Evolutionary conservation across 2,797 vertebrate genomes (phyloP).

Genomic region (Dendrocincla fuliginosa): DNA sequence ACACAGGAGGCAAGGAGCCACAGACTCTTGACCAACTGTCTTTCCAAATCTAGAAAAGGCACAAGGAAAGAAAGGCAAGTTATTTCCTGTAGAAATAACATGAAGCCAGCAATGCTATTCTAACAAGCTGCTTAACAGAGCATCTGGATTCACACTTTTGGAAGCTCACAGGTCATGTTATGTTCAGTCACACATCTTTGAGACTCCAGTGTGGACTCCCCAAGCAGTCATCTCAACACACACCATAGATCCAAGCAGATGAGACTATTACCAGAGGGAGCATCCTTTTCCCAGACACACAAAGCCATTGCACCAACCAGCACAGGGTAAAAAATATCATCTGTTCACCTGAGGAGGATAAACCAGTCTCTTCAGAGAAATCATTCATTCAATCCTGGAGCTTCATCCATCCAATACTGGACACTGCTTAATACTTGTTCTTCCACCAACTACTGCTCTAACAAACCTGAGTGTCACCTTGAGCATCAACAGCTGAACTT

Average conservation of each 20-base stretch:
- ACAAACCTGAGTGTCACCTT: background rate
- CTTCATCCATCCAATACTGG: background rate
- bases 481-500: background rate
- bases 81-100: background rate
- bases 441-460: background rate
- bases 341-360: background rate
- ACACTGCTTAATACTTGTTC: background rate
- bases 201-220: background rate
- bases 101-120: background rate
- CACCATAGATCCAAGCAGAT: background rate
- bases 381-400: background rate
- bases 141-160: background rate
- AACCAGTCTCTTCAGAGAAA: background rate
- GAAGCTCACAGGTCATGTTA: background rate
- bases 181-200: background rate
- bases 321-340: background rate
- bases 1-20: rapidly evolving
- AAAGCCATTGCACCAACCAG: background rate
- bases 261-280: background rate
- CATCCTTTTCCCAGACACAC: background rate
- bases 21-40: background rate
- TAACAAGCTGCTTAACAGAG: background rate
- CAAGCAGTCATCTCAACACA: background rate
- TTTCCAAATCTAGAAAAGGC: background rate
- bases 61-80: background rate